Conservation (phyloP, 2,113 vertebrate genomes). For the Indicator indicator region DNA sequence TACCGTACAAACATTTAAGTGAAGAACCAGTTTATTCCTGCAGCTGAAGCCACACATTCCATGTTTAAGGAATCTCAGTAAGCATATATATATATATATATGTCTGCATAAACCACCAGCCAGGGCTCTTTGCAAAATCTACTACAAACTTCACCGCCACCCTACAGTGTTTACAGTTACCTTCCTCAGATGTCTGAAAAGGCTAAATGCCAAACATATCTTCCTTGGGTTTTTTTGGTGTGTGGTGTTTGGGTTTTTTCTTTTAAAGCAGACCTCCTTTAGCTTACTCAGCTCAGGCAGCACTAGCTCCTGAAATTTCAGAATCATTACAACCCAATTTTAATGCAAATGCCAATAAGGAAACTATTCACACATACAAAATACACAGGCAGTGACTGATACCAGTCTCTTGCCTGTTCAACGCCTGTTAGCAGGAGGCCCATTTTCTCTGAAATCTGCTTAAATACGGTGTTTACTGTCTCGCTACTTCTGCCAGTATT, state of each 20-base stretch:
- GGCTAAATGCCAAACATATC: neutral
- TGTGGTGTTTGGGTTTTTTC: neutral
- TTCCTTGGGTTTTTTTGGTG: neutral
- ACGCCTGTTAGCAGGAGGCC: neutral
- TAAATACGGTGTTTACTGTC: conserved; percentile 18
- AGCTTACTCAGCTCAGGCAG: neutral
- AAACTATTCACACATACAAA: neutral
- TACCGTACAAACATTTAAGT: neutral
- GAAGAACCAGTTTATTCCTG: neutral
- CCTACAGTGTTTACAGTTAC: neutral
- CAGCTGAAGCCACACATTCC: neutral
- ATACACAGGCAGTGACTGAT: neutral
- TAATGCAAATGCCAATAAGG: conserved; percentile 11
- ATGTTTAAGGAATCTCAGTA: neutral
- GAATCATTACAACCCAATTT: neutral
- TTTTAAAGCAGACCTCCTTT: neutral
- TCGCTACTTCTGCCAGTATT: conserved; percentile 13
- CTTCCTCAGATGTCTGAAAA: neutral
- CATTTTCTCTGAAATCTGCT: conserved; percentile 31
- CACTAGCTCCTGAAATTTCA: conserved; percentile 12
- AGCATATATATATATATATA: neutral
- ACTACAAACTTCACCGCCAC: conserved; percentile 35
- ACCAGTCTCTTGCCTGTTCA: neutral
- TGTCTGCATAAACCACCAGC: neutral
- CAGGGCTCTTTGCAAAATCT: neutral